Evolutionary conservation across 2,888 invertebrate genomes (phyloP), one percentile per base, ranked within the genome.

Genomic region (Synergus umbraculus): DNA sequence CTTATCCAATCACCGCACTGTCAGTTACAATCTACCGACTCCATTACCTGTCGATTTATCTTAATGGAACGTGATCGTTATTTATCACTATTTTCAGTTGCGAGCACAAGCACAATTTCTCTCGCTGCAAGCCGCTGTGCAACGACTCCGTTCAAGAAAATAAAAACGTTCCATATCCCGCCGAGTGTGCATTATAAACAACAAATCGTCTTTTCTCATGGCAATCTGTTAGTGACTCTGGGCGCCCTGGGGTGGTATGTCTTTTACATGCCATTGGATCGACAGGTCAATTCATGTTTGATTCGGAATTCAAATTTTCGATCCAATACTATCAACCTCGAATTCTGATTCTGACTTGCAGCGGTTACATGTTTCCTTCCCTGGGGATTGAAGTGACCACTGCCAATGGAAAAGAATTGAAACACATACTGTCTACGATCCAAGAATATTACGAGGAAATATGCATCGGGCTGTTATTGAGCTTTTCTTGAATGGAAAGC

Each of bases 1-100:
- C 89, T 90, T 90, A 90, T 89, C 90, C 90, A 90, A 90, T 90
- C 90, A 89, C 86, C 86, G 86, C 82, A 87, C 89, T 89, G 90
- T 89, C 90, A 90, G 87, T 89, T 89, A 88, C 90, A 90, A 89
- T 89, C 88, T 87, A 86, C 88, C 83, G 85, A 86, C 85, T 88
- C 88, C 87, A 88, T 89, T 88, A 88, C 87, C 87, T 87, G 87
- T 88, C 90, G 89, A 90, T 90, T 90, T 89, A 89, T 90, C 89
- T 90, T 90, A 90, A 90, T 90, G 89, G 87, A 87, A 87, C 87
- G 85, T 85, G 88, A 90, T 89, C 86, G 89, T 90, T 90, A 90
- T 90, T 90, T 89, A 90, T 90, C 89, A 89, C 87, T 88, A 88
- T 90, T 90, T 90, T 89, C 89, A 89, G 85, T 88, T 85, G 83